Evolutionary conservation across 2,113 vertebrate species (phyloP), one percentile per base, ranked within the genome.

Genomic region (Pagrus major): DNA sequence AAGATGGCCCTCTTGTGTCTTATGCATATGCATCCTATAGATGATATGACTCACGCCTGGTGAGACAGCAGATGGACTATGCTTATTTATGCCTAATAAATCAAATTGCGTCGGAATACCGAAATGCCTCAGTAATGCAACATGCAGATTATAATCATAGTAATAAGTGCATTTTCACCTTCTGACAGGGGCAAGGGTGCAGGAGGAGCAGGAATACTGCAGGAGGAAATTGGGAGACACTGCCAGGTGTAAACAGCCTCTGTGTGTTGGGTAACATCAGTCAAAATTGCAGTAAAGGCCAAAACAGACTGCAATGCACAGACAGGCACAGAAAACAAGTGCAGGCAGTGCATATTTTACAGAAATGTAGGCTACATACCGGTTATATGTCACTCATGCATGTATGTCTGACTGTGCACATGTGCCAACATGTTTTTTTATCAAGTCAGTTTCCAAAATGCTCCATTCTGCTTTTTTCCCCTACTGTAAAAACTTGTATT

Each of bases 211-310:
- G 37, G 66, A 46, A 25, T 16, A 25, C 37, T 76, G 51, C 65
- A 47, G 35, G 54, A 6, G 6, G 11, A 55, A 18, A 23, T 23
- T 67, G 15, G 29, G 51, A 49, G 14, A 46, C 37, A 29, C 37
- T 41, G n/a, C n/a, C n/a, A n/a, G n/a, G n/a, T n/a, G n/a, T n/a
- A n/a, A n/a, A n/a, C n/a, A n/a, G n/a, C n/a, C n/a, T n/a, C n/a
- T n/a, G 39, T 54, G 27, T 60, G 35, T 46, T 72, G 18, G 29
- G 39, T 55, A 15, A 64, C 56, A 60, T 27, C 58, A 52, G 21
- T 54, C 18, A 9, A 51, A 78, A 75, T 76, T 35, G 11, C 42
- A 79, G 37, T 8, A 29, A 51, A 66, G 18, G 55, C 44, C 20
- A 11, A 61, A 76, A 47, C 27, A 42, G 20, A n/a, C 18, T 29